Evolutionary conservation across 2,888 invertebrate genomes (phyloP), one percentile per base, ranked within the genome.

Genomic region (Lepidocyrtoides sp.): DNA sequence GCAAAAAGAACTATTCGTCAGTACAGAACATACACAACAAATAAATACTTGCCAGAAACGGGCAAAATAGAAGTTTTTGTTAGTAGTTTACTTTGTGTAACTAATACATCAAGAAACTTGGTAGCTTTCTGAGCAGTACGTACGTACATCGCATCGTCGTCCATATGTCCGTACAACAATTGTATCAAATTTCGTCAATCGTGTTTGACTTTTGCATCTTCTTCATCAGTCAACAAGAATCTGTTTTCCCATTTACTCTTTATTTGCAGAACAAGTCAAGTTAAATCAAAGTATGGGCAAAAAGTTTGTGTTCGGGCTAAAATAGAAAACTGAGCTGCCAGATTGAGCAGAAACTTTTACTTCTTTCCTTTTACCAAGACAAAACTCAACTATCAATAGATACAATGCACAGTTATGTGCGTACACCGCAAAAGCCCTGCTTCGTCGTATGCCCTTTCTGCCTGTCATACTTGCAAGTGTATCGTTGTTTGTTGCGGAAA

Each of bases 181-280:
- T 91, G 91, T 91, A 91, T 91, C 88, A 91, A 88, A 91, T 91
- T 91, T 91, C 87, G 83, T 84, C 75, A 87, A 88, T 91, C 77
- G 91, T 88, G 87, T 91, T 91, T 88, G 91, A 91, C 91, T 91
- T 91, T 57, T 83, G 69, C 82, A 72, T 87, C 66, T 88, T 66
- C 44, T 54, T 41, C 44, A 81, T 77, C 83, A 84, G 66, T 32
- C 60, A 72, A 83, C 79, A 81, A 44, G 57, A 48, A 54, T 66
- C 69, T 60, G 66, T 20, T 79, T 63, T 60, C 60, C 82, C 86
- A 81, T 57, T 91, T 72, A 75, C 72, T 77, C 20, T 36, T n/a
- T 82, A 77, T 88, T 91, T 91, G 48, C 83, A 77, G 83, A 82
- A 63, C 75, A 91, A 91, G 83, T 63, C 87, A 63, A 66, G 57